A percentile compares a stretch with the other conserved stretches of the same genome.
Evolutionary conservation across 2,888 invertebrate genomes (phyloP).

Genomic region (Anagyrus pseudococci): DNA sequence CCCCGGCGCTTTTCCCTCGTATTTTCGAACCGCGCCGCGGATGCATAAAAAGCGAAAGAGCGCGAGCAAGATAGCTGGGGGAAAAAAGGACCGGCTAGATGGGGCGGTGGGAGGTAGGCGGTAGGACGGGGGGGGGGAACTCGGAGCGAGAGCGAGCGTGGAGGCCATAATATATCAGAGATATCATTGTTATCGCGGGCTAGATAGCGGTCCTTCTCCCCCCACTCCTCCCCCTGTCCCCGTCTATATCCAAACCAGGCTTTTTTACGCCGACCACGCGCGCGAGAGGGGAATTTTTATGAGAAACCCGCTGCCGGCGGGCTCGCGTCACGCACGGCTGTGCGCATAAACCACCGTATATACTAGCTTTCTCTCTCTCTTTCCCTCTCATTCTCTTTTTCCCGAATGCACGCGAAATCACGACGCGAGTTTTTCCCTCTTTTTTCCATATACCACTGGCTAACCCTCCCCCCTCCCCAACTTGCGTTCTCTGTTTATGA

Average conservation of each 20-base stretch:
- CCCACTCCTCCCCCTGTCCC: background rate
- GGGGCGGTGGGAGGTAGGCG: too few species aligned
- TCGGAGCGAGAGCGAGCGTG: slow-evolving; percentile 12
- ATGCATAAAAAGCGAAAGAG: background rate
- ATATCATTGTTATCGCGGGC: slow-evolving; percentile 58
- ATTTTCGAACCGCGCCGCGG: slow-evolving; percentile 26
- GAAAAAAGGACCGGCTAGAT: slow-evolving; percentile 20
- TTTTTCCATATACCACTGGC: background rate
- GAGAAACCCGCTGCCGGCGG: slow-evolving; percentile 52
- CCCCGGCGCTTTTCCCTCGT: slow-evolving; percentile 18
- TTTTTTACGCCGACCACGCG: slow-evolving; percentile 37
- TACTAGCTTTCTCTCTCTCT: background rate
- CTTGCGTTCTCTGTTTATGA: slow-evolving; percentile 2
- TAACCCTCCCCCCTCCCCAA: too few species aligned
- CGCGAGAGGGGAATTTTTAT: slow-evolving; percentile 59
- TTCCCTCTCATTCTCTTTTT: slow-evolving; percentile 1
- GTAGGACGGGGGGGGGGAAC: background rate
- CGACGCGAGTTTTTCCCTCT: background rate
- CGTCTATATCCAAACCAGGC: background rate
- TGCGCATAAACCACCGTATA: background rate
- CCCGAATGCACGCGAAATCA: background rate
- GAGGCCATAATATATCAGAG: slow-evolving; percentile 57
- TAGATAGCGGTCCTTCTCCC: slow-evolving; percentile 42
- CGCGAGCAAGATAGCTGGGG: slow-evolving; percentile 3
- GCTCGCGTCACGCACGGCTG: slow-evolving; percentile 17